Base-by-base conservation (phyloP, 2,888 invertebrate genomes). In the Hydrotaea diabolus region DNA sequence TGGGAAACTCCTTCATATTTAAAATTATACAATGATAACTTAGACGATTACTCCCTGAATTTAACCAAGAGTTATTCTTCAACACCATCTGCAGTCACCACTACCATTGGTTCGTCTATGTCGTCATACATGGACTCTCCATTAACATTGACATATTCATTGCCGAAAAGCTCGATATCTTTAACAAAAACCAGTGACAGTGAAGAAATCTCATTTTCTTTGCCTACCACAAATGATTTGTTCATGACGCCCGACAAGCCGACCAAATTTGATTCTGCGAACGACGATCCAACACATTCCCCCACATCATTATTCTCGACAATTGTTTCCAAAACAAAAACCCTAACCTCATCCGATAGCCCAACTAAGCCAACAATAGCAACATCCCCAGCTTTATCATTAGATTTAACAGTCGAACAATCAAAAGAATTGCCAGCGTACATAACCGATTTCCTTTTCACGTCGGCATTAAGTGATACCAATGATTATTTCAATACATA, bases 401-500 rank as follows among this genome's bases (percentile, higher is more conserved):
- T 46, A 5, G 43, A 39, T 43, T 46, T 43, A 46, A 69, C 46
- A 19, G 8, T 43, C 2, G 15, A 21, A 23, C 43, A 69, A 4
- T 43, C 69, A 2, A 69, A 80, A 55, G 78, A 84, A 13, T 73
- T 87, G 17, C 86, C 87, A 0, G 57, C 75, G 9, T 87, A 87
- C 59, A 83, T 87, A 19, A 87, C 64, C 15, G 85, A 87, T 26
- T 87, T 86, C 72, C 36, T 87, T n/a, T 49, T 21, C 17, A 81
- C 75, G 0, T 64, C 81, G 15, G 21, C 31, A 15, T 19, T 57
- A 43, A 23, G 21, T 26, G 59, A 19, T 55, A 62, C 55, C 23
- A 74, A 66, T 39, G 55, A 80, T 21, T 64, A 21, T 13, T 53
- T 31, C 9, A 66, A 39, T 39, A 64, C 43, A 19, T 71, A 72